Conservation (phyloP, 2,888 invertebrate species). For the Reticulitermes lucifugus region DNA sequence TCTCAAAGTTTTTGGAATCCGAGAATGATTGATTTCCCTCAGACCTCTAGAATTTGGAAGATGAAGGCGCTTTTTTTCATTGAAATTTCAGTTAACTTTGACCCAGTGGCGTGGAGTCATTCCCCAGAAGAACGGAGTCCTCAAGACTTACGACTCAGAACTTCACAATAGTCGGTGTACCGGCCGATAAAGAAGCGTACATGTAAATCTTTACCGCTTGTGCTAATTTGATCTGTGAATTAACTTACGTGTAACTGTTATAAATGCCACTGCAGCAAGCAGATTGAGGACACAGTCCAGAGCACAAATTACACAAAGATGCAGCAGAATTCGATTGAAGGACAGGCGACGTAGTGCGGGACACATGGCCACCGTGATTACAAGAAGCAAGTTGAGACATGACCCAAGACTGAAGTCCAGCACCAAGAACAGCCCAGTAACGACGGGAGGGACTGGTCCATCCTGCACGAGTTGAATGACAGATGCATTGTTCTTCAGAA, state of each 20-base stretch:
- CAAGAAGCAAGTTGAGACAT: conserved; percentile 44
- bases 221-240: no score
- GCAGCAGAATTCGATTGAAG: conserved; percentile 45
- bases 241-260: conserved; percentile 30
- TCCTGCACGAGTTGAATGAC: conserved; percentile 37
- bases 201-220: no score
- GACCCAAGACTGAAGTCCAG: conserved; percentile 44
- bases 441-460: conserved; percentile 30
- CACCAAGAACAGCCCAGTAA: conserved; percentile 44
- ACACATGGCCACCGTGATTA: conserved; percentile 10
- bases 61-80: no score
- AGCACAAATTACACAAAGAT: conserved; percentile 39
- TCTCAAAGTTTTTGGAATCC: no score
- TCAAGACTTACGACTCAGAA: no score
- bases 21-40: no score
- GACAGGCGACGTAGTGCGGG: conserved; percentile 13
- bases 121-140: no score
- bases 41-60: no score
- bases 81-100: no score
- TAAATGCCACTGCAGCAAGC: conserved; percentile 41
- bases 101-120: no score
- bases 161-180: no score
- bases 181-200: no score
- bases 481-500: conserved; percentile 36
- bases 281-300: conserved; percentile 49